phyloP scores from a whole-genome alignment of 2,888 invertebrate species.

The Drosophila paranaensis region DNA sequence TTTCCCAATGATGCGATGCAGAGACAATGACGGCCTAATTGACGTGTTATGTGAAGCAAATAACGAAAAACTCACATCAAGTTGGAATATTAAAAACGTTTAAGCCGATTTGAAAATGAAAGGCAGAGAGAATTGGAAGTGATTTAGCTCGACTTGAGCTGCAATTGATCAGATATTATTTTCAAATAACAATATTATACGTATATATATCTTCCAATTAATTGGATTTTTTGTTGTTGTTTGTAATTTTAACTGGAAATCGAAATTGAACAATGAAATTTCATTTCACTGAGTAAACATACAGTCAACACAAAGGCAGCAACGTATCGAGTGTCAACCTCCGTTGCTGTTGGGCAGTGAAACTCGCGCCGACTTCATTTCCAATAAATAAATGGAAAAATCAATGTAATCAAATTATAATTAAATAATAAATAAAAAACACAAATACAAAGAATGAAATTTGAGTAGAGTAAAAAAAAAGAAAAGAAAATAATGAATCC shows the following conservation, averaged over 20 bases:
- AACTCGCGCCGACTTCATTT: neutral
- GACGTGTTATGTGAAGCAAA: neutral
- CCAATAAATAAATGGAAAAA: conserved; percentile 2
- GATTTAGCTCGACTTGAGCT: neutral
- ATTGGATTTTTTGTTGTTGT: neutral
- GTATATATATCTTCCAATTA: too few species aligned
- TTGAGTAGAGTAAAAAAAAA: neutral
- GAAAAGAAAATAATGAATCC: neutral
- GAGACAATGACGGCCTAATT: conserved; percentile 23
- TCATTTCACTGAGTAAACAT: conserved; percentile 19
- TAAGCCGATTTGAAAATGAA: neutral
- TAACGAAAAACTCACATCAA: neutral
- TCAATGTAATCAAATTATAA: conserved; percentile 9
- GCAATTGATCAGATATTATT: neutral
- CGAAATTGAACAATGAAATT: neutral
- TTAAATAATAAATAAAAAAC: conserved; percentile 10
- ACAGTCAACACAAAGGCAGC: conserved; percentile 11
- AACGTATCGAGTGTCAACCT: neutral
- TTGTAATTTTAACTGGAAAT: conserved; percentile 7
- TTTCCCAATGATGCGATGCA: conserved; percentile 20
- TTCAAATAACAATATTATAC: neutral
- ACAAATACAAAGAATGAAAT: neutral
- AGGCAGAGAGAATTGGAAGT: too few species aligned
- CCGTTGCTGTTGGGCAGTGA: neutral
- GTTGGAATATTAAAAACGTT: neutral